Conservation (phyloP, 2,113 vertebrate genomes). For the Callionymus lyra region DNA sequence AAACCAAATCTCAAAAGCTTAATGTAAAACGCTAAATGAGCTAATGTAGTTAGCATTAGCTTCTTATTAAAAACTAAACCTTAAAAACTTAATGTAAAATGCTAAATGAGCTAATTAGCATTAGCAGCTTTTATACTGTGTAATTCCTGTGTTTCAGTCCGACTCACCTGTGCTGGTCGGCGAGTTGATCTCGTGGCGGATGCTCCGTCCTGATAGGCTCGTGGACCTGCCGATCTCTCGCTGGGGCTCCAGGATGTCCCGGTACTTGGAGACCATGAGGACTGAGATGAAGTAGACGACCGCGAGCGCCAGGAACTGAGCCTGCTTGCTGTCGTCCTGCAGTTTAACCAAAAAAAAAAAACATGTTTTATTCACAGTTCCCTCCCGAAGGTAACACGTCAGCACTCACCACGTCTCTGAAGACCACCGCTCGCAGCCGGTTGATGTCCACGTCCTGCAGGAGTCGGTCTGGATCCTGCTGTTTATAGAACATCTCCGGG, state of each 20-base stretch:
- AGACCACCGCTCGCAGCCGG: slow-evolving; percentile 93
- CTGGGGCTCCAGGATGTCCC: slow-evolving; percentile 95
- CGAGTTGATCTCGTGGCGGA: slow-evolving; percentile 97
- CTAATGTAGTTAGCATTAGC: too few species aligned
- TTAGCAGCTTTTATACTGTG: too few species aligned
- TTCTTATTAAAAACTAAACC: too few species aligned
- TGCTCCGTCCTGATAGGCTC: slow-evolving; percentile 88
- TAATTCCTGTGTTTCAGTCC: too few species aligned
- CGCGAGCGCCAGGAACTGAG: slow-evolving; percentile 93
- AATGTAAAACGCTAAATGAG: too few species aligned
- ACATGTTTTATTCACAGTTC: neutral
- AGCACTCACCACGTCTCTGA: slow-evolving; percentile 91
- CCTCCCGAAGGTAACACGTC: neutral
- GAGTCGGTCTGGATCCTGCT: slow-evolving; percentile 95
- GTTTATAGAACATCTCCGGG: slow-evolving; percentile 62
- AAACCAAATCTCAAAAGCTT: too few species aligned
- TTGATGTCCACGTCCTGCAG: slow-evolving; percentile 98
- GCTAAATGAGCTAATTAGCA: too few species aligned
- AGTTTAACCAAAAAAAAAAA: slow-evolving; percentile 18
- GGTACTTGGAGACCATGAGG: slow-evolving; percentile 98
- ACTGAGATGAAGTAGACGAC: slow-evolving; percentile 99
- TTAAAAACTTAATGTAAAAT: too few species aligned
- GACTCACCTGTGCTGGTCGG: slow-evolving; percentile 92
- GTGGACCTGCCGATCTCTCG: slow-evolving; percentile 87
- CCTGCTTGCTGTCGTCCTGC: slow-evolving; percentile 97